Percentiles rank a stretch among this genome's conserved stretches.
Conservation (phyloP, 1,140 invertebrate genomes). For the Bombus cullumanus region DNA sequence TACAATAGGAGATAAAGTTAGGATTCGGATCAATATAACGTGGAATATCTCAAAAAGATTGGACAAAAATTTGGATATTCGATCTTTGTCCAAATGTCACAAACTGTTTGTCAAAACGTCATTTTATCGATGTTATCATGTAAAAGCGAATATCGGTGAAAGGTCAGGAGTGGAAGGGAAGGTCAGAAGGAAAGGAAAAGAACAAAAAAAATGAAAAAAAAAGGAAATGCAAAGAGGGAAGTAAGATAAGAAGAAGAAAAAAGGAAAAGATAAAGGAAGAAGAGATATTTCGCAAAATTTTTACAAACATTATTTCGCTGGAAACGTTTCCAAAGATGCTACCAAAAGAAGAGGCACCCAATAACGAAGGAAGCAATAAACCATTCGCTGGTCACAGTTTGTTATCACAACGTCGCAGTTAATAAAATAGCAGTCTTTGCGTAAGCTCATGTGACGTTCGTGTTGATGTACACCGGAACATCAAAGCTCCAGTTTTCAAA, state of each 20-base stretch:
- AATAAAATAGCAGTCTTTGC: constrained; percentile 25
- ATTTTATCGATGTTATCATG: no score
- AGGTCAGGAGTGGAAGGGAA: no score
- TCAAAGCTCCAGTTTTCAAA: constrained; percentile 41
- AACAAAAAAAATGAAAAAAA: no score
- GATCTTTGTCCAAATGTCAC: no score
- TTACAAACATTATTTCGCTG: not conserved
- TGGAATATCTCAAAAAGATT: no score
- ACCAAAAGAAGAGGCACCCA: not conserved
- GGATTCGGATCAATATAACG: no score
- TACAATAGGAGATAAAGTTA: no score
- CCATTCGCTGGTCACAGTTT: constrained; percentile 22
- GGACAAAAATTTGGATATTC: no score
- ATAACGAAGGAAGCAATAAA: not conserved
- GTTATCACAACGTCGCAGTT: constrained; percentile 35
- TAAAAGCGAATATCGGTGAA: no score
- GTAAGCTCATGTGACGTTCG: not conserved
- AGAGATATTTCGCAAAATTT: not conserved
- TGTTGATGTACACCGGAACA: constrained; percentile 7
- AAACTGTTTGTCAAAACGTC: no score
- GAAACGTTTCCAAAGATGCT: not conserved
- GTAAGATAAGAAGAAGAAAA: not conserved
- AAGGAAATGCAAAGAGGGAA: no score
- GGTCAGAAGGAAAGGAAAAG: no score
- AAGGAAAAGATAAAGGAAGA: not conserved